Evolutionary conservation across 2,113 vertebrate genomes (phyloP).

Genomic region (Sphyrna mokarran): DNA sequence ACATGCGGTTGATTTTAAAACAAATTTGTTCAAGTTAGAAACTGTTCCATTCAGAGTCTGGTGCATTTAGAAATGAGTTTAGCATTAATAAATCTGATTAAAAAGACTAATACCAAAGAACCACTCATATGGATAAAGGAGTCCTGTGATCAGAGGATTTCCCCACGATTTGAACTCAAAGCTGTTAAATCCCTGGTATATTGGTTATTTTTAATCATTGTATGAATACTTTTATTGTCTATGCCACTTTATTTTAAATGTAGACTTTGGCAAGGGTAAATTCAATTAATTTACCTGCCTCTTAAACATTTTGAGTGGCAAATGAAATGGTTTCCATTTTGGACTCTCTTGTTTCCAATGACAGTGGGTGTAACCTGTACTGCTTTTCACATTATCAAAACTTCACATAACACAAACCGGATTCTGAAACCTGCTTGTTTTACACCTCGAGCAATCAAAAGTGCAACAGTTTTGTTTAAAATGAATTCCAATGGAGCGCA

Average conservation of each 20-base stretch:
- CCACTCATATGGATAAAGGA: slow-evolving; percentile 16
- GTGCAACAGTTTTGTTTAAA: background rate
- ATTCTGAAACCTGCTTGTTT: background rate
- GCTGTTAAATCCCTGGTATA: background rate
- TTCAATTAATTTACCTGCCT: background rate
- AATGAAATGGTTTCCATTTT: background rate
- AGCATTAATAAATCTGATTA: background rate
- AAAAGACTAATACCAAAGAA: slow-evolving; percentile 15
- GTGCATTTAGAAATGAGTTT: background rate
- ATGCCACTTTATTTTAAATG: background rate
- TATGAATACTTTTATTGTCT: background rate
- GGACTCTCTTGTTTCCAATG: background rate
- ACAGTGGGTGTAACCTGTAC: background rate
- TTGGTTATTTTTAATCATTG: background rate
- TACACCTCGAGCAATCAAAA: background rate
- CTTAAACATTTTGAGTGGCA: background rate
- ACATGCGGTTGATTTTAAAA: background rate
- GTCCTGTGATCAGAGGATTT: slow-evolving; percentile 30
- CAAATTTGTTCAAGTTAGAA: slow-evolving; percentile 12
- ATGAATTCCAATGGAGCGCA: background rate
- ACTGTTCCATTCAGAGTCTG: slow-evolving; percentile 12
- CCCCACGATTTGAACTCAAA: background rate
- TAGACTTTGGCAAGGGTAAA: background rate
- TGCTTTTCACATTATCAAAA: background rate
- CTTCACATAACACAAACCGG: background rate